Conservation (phyloP, 1,140 invertebrate species). For the Cryptotermes secundus region DNA sequence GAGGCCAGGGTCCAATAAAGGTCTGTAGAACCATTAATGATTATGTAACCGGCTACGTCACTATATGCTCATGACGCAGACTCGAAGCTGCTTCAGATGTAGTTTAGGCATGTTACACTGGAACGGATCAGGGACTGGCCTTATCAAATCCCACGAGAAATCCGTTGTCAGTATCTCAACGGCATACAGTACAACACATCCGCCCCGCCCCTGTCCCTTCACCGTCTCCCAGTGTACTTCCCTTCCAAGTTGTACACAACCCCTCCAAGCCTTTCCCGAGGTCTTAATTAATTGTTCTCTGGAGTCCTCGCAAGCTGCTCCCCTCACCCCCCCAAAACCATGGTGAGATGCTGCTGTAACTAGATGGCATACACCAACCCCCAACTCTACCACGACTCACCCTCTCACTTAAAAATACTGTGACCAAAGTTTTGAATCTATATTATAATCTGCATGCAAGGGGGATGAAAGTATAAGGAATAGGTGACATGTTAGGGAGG, state of each 20-base stretch:
- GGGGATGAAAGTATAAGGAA: neutral
- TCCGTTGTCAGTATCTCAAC: neutral
- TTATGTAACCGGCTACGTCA: too few species aligned
- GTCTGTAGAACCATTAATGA: too few species aligned
- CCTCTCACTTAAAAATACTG: neutral
- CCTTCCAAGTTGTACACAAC: neutral
- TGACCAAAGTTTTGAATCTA: neutral
- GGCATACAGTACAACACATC: neutral
- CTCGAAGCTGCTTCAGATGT: too few species aligned
- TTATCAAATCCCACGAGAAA: neutral
- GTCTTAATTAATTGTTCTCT: slow-evolving; percentile 18
- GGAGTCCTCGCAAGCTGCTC: neutral
- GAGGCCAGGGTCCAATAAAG: too few species aligned
- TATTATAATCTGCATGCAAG: slow-evolving; percentile 13
- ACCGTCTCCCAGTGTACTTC: too few species aligned
- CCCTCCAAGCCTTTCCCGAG: slow-evolving; percentile 12
- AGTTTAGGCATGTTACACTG: too few species aligned
- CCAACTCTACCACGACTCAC: neutral
- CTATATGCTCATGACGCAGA: too few species aligned
- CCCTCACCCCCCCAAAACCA: neutral
- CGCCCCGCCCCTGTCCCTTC: neutral
- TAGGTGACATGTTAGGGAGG: neutral
- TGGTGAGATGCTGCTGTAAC: neutral
- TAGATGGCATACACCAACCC: neutral
- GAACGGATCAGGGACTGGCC: neutral